A percentile compares a stretch with the other conserved stretches of the same genome.
Conservation (phyloP, 2,113 vertebrate species). For the Suricata suricatta region DNA sequence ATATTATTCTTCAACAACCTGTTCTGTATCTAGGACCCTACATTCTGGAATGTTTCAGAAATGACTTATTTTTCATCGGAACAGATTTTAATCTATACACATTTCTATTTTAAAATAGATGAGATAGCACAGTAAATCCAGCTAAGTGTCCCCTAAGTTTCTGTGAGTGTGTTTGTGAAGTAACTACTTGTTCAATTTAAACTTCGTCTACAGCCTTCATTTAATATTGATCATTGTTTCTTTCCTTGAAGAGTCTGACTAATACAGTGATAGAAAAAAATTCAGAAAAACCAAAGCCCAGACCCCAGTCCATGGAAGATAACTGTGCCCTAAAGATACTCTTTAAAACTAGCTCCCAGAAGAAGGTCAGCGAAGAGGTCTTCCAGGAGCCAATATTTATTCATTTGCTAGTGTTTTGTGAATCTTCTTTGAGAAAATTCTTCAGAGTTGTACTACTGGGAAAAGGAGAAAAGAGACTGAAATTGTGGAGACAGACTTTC, state of each 20-base stretch:
- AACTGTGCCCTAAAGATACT: neutral
- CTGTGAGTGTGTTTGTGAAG: neutral
- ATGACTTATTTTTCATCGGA: slow-evolving; percentile 31
- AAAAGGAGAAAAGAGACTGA: slow-evolving; percentile 44
- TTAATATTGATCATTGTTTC: neutral
- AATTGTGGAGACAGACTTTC: neutral
- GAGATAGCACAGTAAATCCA: neutral
- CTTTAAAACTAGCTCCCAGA: slow-evolving; percentile 47
- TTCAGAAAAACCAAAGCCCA: slow-evolving; percentile 12
- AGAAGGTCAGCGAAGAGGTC: neutral
- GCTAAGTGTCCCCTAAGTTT: neutral
- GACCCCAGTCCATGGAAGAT: neutral
- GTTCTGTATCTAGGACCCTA: neutral
- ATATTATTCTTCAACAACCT: neutral
- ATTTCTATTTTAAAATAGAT: slow-evolving; percentile 38
- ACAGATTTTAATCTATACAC: slow-evolving; percentile 10
- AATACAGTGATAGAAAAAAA: neutral
- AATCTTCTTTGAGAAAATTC: slow-evolving; percentile 37
- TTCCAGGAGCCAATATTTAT: slow-evolving; percentile 1
- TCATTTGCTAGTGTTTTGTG: slow-evolving; percentile 29
- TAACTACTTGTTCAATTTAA: neutral
- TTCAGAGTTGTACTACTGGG: neutral
- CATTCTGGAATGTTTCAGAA: neutral
- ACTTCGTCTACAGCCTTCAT: neutral
- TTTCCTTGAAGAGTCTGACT: neutral